Percentiles rank a stretch among this genome's conserved stretches.
These are phyloP conservation scores for Anguilla anguilla DNA, from an alignment of 2,797 vertebrate genomes.

Conservation along the genomic window DNA sequence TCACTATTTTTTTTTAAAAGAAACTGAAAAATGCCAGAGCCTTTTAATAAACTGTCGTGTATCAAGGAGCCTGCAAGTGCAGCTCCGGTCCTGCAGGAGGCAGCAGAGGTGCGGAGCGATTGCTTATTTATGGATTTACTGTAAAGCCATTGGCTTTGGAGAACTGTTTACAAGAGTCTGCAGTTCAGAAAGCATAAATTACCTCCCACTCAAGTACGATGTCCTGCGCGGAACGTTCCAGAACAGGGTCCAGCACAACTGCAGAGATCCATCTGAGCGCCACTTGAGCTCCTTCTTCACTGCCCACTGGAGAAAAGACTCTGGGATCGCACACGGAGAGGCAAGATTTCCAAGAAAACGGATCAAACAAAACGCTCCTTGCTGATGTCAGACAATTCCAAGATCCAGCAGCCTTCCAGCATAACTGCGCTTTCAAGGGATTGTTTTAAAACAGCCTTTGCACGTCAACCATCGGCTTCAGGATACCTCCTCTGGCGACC, in stretches of 20 bases:
- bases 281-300: background rate
- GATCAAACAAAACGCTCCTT: background rate
- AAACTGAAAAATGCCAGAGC: background rate
- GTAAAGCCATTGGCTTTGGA: background rate
- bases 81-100: background rate
- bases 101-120: background rate
- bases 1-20: background rate
- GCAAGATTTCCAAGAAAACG: background rate
- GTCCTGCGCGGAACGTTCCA: background rate
- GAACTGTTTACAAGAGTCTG: background rate
- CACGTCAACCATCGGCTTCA: slow-evolving; percentile 58
- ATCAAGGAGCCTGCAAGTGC: background rate
- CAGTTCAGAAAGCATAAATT: slow-evolving; percentile 1
- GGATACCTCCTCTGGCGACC: slow-evolving; percentile 46
- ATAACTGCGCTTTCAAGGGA: background rate
- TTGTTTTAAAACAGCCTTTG: background rate
- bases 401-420: background rate
- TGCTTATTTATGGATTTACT: background rate
- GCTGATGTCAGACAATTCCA: background rate
- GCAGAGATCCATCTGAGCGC: background rate
- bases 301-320: background rate
- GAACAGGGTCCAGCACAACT: slow-evolving; percentile 1
- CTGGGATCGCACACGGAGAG: background rate
- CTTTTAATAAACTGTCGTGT: background rate
- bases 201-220: background rate